These are phyloP conservation scores for Pseudomugil tenellus DNA, from an alignment of 2,797 vertebrate genomes.

Conservation along the genomic window DNA sequence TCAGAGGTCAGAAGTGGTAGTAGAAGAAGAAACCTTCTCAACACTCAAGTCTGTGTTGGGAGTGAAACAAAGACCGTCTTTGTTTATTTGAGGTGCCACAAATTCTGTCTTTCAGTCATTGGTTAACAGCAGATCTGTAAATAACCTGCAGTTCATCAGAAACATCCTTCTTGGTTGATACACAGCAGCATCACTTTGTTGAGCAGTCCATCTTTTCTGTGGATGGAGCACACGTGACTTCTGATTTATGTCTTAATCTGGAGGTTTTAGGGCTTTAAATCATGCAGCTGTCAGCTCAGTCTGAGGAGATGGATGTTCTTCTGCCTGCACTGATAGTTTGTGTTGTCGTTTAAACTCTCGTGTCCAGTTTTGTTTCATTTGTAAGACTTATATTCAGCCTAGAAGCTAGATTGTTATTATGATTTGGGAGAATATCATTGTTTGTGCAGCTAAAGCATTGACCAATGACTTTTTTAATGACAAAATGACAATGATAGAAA, in stretches of 20 bases:
- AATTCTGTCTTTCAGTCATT: too few species aligned
- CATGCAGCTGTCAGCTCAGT: background rate
- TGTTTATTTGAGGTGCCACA: slow-evolving; percentile 37
- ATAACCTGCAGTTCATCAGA: slow-evolving; percentile 7
- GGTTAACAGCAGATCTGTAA: background rate
- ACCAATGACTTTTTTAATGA: too few species aligned
- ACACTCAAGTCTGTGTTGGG: slow-evolving; percentile 50
- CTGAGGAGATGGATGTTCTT: background rate
- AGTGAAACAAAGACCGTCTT: slow-evolving; percentile 47
- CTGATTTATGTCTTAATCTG: slow-evolving; percentile 7
- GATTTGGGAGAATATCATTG: background rate
- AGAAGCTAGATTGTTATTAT: background rate
- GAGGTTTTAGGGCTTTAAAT: slow-evolving; percentile 16
- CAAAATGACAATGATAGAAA: too few species aligned
- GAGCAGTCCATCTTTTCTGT: background rate
- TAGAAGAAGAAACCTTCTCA: slow-evolving; percentile 20
- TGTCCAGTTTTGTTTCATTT: background rate
- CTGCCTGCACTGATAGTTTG: background rate
- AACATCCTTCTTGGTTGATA: background rate
- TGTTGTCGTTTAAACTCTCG: background rate
- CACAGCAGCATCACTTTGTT: slow-evolving; percentile 1
- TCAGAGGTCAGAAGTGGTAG: slow-evolving; percentile 54
- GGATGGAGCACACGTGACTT: slow-evolving; percentile 1
- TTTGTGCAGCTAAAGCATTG: background rate
- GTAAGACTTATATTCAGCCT: background rate